These are phyloP conservation scores for Germaria angustata DNA, from an alignment of 2,888 invertebrate genomes.

Conservation along the genomic window DNA sequence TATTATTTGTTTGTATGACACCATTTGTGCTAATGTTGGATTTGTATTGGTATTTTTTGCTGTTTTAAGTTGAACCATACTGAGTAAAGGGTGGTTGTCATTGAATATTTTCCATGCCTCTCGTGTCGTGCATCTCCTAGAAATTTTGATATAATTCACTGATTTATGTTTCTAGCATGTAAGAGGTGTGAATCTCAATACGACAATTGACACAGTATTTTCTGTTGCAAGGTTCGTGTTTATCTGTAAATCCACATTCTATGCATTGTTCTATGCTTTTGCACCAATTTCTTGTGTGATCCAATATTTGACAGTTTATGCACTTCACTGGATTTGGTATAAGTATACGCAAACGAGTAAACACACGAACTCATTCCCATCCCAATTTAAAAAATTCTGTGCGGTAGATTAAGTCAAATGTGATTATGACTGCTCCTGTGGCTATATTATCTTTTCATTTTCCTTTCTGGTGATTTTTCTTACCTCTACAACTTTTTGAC, in stretches of 20 bases:
- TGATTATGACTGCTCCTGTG: neutral
- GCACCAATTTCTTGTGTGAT: neutral
- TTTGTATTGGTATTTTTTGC: no score
- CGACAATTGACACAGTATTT: neutral
- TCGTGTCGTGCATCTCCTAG: neutral
- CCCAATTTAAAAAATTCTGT: neutral
- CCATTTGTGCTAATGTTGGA: no score
- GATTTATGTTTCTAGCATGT: neutral
- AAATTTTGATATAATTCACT: neutral
- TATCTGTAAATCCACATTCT: no score
- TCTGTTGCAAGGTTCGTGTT: no score
- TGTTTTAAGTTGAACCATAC: neutral
- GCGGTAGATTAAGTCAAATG: neutral
- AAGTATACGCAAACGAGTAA: neutral
- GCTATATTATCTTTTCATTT: neutral
- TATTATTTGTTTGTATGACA: no score
- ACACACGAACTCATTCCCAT: neutral
- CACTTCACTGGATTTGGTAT: neutral
- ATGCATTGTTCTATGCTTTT: neutral
- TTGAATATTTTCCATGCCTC: neutral
- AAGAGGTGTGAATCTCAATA: neutral
- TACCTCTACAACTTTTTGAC: conserved; percentile 25
- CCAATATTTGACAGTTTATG: neutral
- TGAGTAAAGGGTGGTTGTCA: neutral
- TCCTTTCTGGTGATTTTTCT: conserved; percentile 8